A percentile compares a stretch with the other conserved stretches of the same genome.
phyloP scores from a whole-genome alignment of 1,140 invertebrate species.

The Archivesica marissinica region DNA sequence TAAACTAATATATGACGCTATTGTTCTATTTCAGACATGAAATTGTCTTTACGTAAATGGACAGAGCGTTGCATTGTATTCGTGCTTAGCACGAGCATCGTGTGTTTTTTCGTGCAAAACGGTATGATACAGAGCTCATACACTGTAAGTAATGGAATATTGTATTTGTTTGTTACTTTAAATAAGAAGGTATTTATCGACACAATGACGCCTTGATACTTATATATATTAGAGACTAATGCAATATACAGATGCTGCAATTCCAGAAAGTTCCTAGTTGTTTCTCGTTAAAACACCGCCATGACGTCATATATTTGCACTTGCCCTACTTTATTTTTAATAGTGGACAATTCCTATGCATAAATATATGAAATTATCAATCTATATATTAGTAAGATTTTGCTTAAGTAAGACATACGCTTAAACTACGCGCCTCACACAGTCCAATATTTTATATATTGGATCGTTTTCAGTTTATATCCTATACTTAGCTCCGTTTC shows the following conservation, averaged over 20 bases:
- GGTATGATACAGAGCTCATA: neutral
- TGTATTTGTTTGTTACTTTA: neutral
- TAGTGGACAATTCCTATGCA: no score
- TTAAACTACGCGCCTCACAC: no score
- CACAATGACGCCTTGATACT: neutral
- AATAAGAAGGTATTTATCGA: neutral
- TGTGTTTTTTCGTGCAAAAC: neutral
- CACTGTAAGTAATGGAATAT: neutral
- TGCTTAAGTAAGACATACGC: neutral
- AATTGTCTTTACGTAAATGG: neutral
- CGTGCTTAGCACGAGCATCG: neutral
- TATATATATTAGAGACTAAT: neutral
- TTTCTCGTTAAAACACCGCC: neutral
- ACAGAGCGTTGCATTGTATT: neutral
- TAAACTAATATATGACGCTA: no score
- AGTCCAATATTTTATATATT: neutral
- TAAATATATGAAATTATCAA: no score
- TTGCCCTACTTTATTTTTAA: neutral
- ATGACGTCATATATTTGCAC: neutral
- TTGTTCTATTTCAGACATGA: slow-evolving; percentile 12
- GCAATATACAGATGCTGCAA: neutral
- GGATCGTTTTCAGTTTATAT: neutral
- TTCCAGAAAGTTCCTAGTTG: neutral
- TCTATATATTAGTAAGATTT: neutral
- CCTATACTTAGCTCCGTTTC: neutral